Evolutionary conservation across 2,888 invertebrate species (phyloP), one percentile per base, ranked within the genome.

Genomic region (Aphrophora alni): DNA sequence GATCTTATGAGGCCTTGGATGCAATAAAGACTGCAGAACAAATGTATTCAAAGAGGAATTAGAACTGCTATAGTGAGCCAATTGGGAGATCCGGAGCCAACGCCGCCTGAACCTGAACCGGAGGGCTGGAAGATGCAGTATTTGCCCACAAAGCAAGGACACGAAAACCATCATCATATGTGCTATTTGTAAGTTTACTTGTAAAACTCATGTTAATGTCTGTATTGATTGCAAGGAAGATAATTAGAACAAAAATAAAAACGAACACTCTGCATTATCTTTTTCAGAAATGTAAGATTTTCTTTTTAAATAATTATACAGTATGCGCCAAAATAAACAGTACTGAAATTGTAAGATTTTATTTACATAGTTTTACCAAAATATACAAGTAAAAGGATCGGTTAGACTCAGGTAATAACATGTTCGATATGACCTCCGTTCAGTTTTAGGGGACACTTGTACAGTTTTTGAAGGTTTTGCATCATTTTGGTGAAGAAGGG

Each of bases 161-260:
- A 44, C 44, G 44, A 44, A 25, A 69, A 69, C 25, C 21, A 69
- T 21, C 69, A 69, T 69, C 27, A 4, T 21, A 69, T 69, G 24
- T 69, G 69, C 69, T 26, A 7, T 12, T 26, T 69, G 69, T 69
- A 69, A 26, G 77, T 77, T 69, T 69, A 28, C 26, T 68, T 77
- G 77, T 26, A 77, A 77, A 69, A 77, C n/a, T 21, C 77, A 77
- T 25, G 26, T 38, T n/a, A 38, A 21, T 21, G 25, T 75, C 17
- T 77, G 68, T 68, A 27, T 69, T 26, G 26, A 77, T 77, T 77
- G 59, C 51, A 76, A 38, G 3, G 68, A 59, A 27, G 21, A 28
- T 27, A 77, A 77, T 33, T 77, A 68, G 69, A 59, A 77, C 26
- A 77, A 2, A 24, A 44, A 38, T 24, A 21, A 68, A 68, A 7